Conservation (phyloP, 2,113 vertebrate genomes). For the Sigmodon hispidus region DNA sequence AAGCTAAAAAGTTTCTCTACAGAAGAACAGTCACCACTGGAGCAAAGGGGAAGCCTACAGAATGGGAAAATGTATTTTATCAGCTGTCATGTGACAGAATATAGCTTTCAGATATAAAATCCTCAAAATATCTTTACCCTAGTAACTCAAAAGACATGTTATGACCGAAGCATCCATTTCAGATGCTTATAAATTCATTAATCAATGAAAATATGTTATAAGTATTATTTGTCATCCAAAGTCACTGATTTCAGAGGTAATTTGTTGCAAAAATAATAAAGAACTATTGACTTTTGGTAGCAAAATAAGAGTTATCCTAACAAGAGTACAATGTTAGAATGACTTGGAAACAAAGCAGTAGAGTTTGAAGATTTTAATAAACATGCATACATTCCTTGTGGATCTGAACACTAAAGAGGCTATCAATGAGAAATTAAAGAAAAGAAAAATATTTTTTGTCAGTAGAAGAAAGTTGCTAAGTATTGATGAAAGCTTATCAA, state of each 20-base stretch:
- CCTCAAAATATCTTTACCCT: background rate
- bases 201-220: background rate
- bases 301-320: background rate
- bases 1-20: background rate
- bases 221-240: background rate
- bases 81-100: background rate
- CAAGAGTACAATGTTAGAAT: background rate
- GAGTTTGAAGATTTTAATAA: background rate
- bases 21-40: background rate
- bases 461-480: background rate
- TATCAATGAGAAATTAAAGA: background rate
- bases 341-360: background rate
- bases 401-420: background rate
- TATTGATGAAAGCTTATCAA: background rate
- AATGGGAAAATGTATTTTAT: background rate
- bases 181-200: background rate
- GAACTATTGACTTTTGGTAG: background rate
- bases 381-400: background rate
- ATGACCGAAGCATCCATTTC: background rate
- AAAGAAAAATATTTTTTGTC: conserved; percentile 20
- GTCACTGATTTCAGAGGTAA: background rate
- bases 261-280: background rate
- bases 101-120: background rate
- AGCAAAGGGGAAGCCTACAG: background rate
- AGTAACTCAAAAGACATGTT: background rate